Conservation (phyloP, 2,888 invertebrate species). For the Scaptodrosophila latifasciaeformis region DNA sequence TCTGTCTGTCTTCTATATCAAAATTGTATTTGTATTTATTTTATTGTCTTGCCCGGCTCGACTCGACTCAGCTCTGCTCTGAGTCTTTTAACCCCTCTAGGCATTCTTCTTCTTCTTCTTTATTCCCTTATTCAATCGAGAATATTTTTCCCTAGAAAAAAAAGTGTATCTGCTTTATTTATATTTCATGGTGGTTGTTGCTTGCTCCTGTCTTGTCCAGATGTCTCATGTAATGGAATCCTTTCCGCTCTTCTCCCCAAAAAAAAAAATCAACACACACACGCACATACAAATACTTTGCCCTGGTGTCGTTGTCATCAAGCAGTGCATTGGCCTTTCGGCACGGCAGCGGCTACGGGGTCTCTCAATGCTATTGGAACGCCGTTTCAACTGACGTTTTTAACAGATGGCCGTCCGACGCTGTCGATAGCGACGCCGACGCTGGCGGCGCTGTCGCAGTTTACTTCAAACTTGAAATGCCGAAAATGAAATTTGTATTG, state of each 20-base stretch:
- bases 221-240: too few relatives aligned
- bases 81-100: slow-evolving; percentile 26
- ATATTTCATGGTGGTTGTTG: slow-evolving; percentile 50
- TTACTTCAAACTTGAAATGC: slow-evolving; percentile 50
- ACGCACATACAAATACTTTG: slow-evolving; percentile 14
- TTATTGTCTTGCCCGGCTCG: slow-evolving; percentile 19
- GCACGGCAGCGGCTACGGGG: slow-evolving; percentile 33
- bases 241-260: neutral
- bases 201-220: slow-evolving; percentile 34
- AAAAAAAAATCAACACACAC: neutral
- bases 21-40: slow-evolving; percentile 9
- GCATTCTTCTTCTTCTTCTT: slow-evolving; percentile 39
- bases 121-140: too few relatives aligned
- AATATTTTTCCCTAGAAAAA: slow-evolving; percentile 32
- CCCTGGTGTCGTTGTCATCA: slow-evolving; percentile 38
- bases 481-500: slow-evolving; percentile 25
- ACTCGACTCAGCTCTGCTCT: too few relatives aligned
- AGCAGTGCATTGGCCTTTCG: slow-evolving; percentile 61
- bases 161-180: neutral
- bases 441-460: too few relatives aligned
- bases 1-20: slow-evolving; percentile 5
- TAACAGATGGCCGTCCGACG: slow-evolving; percentile 48
- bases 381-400: slow-evolving; percentile 37
- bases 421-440: too few relatives aligned
- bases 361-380: slow-evolving; percentile 63